These are phyloP conservation scores for Cactoblastis cactorum DNA, from an alignment of 2,888 invertebrate genomes.

Conservation along the genomic window DNA sequence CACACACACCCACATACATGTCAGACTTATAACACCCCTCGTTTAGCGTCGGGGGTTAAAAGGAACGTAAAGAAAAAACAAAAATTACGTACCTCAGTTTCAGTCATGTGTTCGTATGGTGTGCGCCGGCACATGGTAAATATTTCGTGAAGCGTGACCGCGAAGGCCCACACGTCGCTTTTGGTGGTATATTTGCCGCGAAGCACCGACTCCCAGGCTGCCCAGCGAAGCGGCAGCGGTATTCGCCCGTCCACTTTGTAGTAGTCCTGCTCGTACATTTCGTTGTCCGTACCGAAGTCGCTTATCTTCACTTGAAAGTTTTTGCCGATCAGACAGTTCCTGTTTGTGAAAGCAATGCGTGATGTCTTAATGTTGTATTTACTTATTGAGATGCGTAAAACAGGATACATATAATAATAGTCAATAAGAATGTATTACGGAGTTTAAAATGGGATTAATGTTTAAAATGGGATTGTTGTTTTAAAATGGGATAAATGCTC, in stretches of 20 bases:
- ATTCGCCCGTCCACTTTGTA: constrained; percentile 88
- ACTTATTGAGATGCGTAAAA: no score
- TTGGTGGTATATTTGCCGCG: constrained; percentile 91
- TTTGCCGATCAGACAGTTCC: constrained; percentile 92
- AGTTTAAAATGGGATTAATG: no score
- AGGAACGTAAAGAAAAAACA: neutral
- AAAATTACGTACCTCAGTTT: constrained; percentile 81
- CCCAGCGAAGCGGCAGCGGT: constrained; percentile 92
- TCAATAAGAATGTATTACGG: no score
- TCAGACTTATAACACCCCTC: no score
- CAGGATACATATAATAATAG: no score
- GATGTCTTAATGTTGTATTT: no score
- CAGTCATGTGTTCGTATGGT: constrained; percentile 87
- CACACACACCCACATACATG: no score
- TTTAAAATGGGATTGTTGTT: no score
- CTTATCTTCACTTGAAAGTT: constrained; percentile 90
- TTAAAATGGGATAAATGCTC: no score
- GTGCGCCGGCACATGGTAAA: constrained; percentile 86
- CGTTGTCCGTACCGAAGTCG: constrained; percentile 92
- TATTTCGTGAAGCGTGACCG: constrained; percentile 92
- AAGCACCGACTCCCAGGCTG: constrained; percentile 92
- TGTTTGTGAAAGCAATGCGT: constrained; percentile 33
- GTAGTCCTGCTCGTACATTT: constrained; percentile 88
- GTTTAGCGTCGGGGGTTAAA: no score
- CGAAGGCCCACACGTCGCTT: constrained; percentile 95